Evolutionary conservation across 1,140 invertebrate genomes (phyloP), one percentile per base, ranked within the genome.

Genomic region (Aphis craccivora): DNA sequence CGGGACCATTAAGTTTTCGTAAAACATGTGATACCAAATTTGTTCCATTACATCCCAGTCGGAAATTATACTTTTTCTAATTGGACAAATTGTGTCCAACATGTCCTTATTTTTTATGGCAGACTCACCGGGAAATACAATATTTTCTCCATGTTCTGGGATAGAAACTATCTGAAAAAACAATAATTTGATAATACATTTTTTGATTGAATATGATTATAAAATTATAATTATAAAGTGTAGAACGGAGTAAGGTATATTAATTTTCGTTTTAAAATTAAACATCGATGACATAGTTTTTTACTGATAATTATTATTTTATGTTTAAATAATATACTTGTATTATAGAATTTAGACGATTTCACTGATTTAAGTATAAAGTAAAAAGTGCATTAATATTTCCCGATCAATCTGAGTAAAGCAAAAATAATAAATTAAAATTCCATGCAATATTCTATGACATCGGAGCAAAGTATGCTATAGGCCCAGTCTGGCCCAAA

Each of bases 21-120:
- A 98, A 96, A 98, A 99, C 94, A 98, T 98, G 96, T 99, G 98
- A 95, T 99, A 98, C 98, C 98, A 99, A 96, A 99, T 98, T 95
- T 99, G 99, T 96, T 99, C 98, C 98, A 99, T 99, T 95, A 99
- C 98, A 95, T 99, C 98, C 98, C 98, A 99, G 97, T 99, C 99
- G 95, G 98, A 98, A 95, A 99, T 97, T 95, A 98, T 98, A 94
- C 98, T 98, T 96, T 99, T 98, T 95, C 98, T 98, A 96, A 99
- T 98, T 94, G 98, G 98, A 96, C 98, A 98, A 95, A 98, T 98
- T 94, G 99, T 95, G 94, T 97, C 98, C 94, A 98, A 97, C 96
- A 98, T 37, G 8, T 40, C 55, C 43, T 30, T 22, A 30, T 90
- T 90, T 90, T 14, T 25, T 40, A 40, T 60, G 25, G 89, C 89